Base-by-base conservation (phyloP, 2,888 invertebrate genomes). In the Operophtera brumata region DNA sequence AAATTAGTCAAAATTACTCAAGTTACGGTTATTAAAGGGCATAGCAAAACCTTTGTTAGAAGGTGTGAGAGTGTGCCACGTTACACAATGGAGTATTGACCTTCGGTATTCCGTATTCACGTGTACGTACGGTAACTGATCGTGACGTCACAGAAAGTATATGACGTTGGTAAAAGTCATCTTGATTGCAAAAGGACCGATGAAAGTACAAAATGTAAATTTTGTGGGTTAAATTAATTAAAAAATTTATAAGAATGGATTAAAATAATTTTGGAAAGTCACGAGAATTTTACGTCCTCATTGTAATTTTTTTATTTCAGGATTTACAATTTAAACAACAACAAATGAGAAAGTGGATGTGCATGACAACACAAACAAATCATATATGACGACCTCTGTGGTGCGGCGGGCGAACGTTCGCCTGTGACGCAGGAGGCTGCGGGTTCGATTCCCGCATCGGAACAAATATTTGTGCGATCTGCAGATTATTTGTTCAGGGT, bases 61-160 rank as follows among this genome's bases (percentile, higher is more conserved):
- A 54, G 40, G 61, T 65, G 50, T 54, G 54, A 60, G 55, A 57
- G 47, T 40, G 35, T 50, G 39, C 8, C 34, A 36, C 12, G 41
- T 57, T 54, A 57, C 58, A 70, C 69, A 70, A 69, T 70, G 57
- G 66, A 54, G 56, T 66, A 61, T 63, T 63, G 63, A 65, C 67
- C 70, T 70, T 67, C 67, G 49, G 43, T 48, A 56, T 56, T 61
- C 47, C 42, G 49, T 45, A 62, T 56, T 48, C 45, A 43, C 50
- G 20, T 30, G 30, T 35, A 12, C 26, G 47, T 44, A 39, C 45
- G 46, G 39, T 36, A 30, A 13, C 39, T 13, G n/a, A 20, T 39
- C 20, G 30, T 46, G 34, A 46, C 49, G 46, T 43, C 42, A 55
- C 9, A 47, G 32, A 20, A 40, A 36, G 35, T 5, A 44, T 44